These are phyloP conservation scores for Drosophila arizonae DNA, from an alignment of 1,140 invertebrate species.

Conservation along the genomic window DNA sequence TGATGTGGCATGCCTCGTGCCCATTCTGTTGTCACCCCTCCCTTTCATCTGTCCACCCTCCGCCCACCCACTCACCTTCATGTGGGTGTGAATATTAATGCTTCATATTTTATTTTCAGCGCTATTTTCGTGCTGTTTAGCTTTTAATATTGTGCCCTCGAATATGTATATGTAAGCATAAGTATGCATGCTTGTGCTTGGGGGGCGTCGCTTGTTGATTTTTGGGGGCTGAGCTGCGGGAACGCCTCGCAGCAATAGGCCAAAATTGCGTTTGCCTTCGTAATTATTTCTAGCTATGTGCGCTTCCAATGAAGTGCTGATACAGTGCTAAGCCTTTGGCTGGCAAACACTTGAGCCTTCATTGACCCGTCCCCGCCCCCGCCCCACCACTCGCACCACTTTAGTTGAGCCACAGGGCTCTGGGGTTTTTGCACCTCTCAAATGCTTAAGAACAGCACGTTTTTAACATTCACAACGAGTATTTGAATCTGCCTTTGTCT, in stretches of 20 bases:
- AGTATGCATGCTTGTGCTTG: conserved; percentile 1
- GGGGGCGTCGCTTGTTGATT: conserved; percentile 55
- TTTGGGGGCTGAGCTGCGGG: conserved; percentile 18
- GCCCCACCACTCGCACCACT: not conserved
- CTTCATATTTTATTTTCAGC: conserved; percentile 73
- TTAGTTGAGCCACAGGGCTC: not conserved
- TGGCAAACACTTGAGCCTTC: conserved; percentile 2
- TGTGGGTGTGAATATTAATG: conserved; percentile 77
- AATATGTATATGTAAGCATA: conserved; percentile 5
- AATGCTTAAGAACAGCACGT: conserved; percentile 54
- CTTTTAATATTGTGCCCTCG: conserved; percentile 58
- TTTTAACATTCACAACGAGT: conserved; percentile 60
- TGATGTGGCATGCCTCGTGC: conserved; percentile 49
- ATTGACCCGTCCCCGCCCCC: not conserved
- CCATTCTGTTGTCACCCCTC: conserved; percentile 14
- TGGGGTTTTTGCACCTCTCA: conserved; percentile 29
- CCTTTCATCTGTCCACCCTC: no score
- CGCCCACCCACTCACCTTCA: conserved; percentile 8
- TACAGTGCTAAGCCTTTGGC: conserved; percentile 46
- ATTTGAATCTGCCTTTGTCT: conserved; percentile 51
- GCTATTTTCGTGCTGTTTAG: conserved; percentile 59
- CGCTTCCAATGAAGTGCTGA: conserved; percentile 43
- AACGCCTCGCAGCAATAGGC: conserved; percentile 17
- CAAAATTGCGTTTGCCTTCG: conserved; percentile 16
- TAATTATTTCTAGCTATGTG: conserved; percentile 41